A percentile compares a stretch with the other conserved stretches of the same genome.
These are phyloP conservation scores for Drosophila rhopaloa DNA, from an alignment of 1,140 invertebrate species.

Conservation along the genomic window DNA sequence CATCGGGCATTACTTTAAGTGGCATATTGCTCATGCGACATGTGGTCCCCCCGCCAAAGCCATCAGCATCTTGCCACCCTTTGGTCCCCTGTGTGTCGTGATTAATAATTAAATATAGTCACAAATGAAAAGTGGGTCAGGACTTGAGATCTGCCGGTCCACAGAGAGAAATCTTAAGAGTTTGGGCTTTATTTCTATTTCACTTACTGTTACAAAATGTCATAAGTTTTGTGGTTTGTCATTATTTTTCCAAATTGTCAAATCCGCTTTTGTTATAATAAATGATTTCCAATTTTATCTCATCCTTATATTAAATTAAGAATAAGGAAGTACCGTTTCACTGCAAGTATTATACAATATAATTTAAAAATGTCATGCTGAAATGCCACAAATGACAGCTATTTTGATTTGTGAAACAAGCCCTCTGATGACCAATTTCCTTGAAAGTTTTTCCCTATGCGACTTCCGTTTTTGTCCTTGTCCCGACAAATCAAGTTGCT, in stretches of 20 bases:
- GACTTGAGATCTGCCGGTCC: not conserved
- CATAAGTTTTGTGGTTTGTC: no score
- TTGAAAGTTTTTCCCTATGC: constrained; percentile 10
- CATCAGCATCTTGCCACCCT: constrained; percentile 23
- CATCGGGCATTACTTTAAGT: constrained; percentile 70
- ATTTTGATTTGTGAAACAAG: constrained; percentile 6
- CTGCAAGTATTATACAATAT: no score
- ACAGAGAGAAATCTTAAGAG: constrained; percentile 7
- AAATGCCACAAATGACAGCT: not conserved
- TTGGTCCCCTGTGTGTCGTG: constrained; percentile 38
- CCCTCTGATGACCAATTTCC: constrained; percentile 13
- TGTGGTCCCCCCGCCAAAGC: constrained; percentile 38
- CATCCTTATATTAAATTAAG: no score
- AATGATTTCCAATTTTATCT: no score
- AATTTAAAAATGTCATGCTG: not conserved
- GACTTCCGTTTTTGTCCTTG: not conserved
- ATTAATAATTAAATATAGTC: constrained; percentile 79
- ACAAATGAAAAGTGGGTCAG: constrained; percentile 48
- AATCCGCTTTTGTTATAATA: no score
- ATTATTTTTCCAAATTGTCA: no score
- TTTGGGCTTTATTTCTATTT: no score
- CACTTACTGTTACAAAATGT: no score
- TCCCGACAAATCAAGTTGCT: constrained; percentile 29
- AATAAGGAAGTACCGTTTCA: no score
- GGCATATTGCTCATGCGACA: constrained; percentile 79